Evolutionary conservation across 2,113 vertebrate species (phyloP), one percentile per base, ranked within the genome.

Genomic region (Trogon surrucura): DNA sequence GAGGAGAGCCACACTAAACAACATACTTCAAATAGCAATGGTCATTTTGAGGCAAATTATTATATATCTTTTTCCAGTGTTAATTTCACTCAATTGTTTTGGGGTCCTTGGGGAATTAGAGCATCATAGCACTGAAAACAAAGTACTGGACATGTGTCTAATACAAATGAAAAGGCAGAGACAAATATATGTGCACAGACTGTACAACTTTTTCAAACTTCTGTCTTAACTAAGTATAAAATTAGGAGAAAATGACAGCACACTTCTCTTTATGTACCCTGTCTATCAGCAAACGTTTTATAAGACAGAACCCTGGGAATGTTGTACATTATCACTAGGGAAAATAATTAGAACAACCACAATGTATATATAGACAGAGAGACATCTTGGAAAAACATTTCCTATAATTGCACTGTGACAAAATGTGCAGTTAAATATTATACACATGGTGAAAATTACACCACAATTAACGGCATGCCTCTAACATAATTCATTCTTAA

Each of bases 331-430:
- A 81, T 81, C 71, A 65, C 13, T 4, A 29, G 53, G 57, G 53
- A 89, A 93, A 96, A 97, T 91, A 95, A 95, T 96, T 92, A 95
- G 14, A 87, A 57, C 38, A 88, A 90, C 85, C 72, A 88, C 92
- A 94, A 53, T 71, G 82, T 88, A 92, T 89, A 93, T 84, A 79
- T 61, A 95, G 61, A 72, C 61, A 84, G 85, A 95, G 77, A 93
- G 23, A 92, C 75, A 88, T 86, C 64, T 86, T 94, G 88, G 83
- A 86, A 95, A 96, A 96, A 67, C 88, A 86, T 93, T 95, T 96
- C 82, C 65, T 92, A 81, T 91, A 89, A 93, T 80, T 95, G 88
- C 58, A 80, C 73, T 91, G 72, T 80, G 73, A 94, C 86, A 89
- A 97, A 96, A 84, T 30, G 47, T 61, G 69, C 80, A 88, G 93